A percentile compares a stretch with the other conserved stretches of the same genome.
Evolutionary conservation across 2,888 invertebrate species (phyloP).

Genomic region (Aphodius sticticus): DNA sequence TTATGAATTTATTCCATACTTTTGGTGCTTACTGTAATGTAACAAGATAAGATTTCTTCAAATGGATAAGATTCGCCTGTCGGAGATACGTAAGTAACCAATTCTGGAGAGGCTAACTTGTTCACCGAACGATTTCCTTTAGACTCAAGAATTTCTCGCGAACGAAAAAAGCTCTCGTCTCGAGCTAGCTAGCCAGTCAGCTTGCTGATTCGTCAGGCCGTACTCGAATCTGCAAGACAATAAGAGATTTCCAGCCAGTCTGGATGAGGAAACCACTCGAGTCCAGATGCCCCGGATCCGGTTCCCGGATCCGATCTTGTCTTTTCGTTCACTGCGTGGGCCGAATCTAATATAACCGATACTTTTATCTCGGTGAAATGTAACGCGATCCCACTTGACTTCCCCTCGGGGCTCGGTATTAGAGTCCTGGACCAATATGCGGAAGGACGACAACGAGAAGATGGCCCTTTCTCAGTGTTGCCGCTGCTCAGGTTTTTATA

Average conservation of each 20-base stretch:
- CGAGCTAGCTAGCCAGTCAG: not conserved
- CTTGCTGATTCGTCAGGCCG: not conserved
- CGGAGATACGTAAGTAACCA: not conserved
- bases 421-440: not conserved
- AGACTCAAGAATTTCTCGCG: not conserved
- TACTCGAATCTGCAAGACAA: slow-evolving; percentile 4
- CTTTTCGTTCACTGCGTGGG: not conserved
- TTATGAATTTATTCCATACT: no score
- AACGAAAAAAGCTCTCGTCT: not conserved
- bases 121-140: not conserved
- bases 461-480: not conserved
- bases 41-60: no score
- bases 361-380: not conserved
- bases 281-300: not conserved
- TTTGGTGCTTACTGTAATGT: no score
- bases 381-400: slow-evolving; percentile 4
- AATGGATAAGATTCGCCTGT: no score
- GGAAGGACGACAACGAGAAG: not conserved
- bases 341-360: not conserved
- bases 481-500: not conserved
- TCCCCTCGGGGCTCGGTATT: not conserved
- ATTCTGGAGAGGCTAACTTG: not conserved
- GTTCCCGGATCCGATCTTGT: not conserved
- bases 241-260: not conserved
- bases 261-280: not conserved